Evolutionary conservation across 2,113 vertebrate genomes (phyloP), one percentile per base, ranked within the genome.

Genomic region (Arvicanthis niloticus): DNA sequence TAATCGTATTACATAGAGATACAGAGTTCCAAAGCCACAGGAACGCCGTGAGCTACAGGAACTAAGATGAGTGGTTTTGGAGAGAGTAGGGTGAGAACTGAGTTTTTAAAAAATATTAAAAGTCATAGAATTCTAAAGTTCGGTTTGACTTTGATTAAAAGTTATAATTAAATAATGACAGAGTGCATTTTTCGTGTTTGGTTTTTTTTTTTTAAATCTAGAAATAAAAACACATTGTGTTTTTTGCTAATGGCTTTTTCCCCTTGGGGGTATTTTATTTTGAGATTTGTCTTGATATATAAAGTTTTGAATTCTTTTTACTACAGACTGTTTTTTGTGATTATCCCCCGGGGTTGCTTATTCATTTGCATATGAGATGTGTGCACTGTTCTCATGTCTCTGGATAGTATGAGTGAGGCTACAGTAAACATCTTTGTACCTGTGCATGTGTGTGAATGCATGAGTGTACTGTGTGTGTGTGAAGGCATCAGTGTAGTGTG

Each of bases 141-240:
- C 22, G 81, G 15, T 48, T 31, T 10, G 22, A 34, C 24, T 85
- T 67, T 42, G 77, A 93, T 84, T 77, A 34, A 78, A 91, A 86
- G 42, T 70, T 22, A 48, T 53, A 91, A 75, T 60, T 87, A 89
- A 77, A 48, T 62, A 31, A 78, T 48, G 73, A 94, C 72, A 81
- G n/a, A 68, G 68, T 31, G 31, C 21, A 37, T 73, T 42, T 92
- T 73, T 31, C 10, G 22, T 22, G 70, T 72, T 91, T 81, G 70
- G 37, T 85, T 81, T 92, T 82, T 82, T 85, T 81, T 92, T 82
- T 82, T 60, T 58, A 40, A 62, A 84, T 84, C 58, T 26, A 45
- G 17, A 67, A 92, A 93, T 58, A 53, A 82, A 85, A 51, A 10
- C 34, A 56, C 5, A 13, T 21, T 1, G 10, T 5, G 31, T 42